Base-by-base conservation (phyloP, 2,888 invertebrate genomes). In the Tholera decimalis region DNA sequence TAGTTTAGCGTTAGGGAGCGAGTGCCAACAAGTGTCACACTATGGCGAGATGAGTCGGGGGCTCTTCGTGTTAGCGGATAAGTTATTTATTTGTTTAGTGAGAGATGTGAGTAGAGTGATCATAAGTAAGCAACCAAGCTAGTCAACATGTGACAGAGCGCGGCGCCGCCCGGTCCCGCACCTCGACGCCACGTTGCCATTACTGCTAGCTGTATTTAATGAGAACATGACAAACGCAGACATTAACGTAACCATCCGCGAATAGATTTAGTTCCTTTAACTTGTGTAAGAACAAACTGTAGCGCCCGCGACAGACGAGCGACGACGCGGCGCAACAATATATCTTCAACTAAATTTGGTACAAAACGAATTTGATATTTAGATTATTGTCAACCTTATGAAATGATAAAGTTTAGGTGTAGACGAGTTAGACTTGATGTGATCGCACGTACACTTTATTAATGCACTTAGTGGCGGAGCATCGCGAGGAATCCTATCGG, bases 21-120 rank as follows among this genome's bases (percentile, higher is more conserved):
- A 83, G 83, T 73, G 57, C 84, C 83, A 85, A 83, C 76, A 84
- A 87, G 91, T 92, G 91, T 91, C 91, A 91, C 91, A 89, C 89
- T 88, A 88, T 79, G 86, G 87, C 83, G 88, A 88, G 85, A 85
- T 83, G 86, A 84, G 83, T 82, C 79, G 66, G 73, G 84, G 89
- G 90, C 85, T 87, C 83, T 91, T 87, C 86, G 88, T 88, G 87
- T 91, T 88, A 88, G 85, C 73, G 76, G 64, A 73, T 94, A 93
- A 94, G 93, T 94, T 92, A 95, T 95, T 95, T 95, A 95, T 95
- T 94, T 92, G 88, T 88, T 87, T 93, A 93, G 94, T 91, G 92
- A 93, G 92, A 92, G 90, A 88, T 90, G 88, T 86, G 89, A 89
- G 88, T 89, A 89, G 85, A 83, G 88, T 85, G 89, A 90, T 91